Percentiles rank a stretch among this genome's conserved stretches.
Evolutionary conservation across 2,113 vertebrate species (phyloP).

Genomic region (Siphamia tubifer): DNA sequence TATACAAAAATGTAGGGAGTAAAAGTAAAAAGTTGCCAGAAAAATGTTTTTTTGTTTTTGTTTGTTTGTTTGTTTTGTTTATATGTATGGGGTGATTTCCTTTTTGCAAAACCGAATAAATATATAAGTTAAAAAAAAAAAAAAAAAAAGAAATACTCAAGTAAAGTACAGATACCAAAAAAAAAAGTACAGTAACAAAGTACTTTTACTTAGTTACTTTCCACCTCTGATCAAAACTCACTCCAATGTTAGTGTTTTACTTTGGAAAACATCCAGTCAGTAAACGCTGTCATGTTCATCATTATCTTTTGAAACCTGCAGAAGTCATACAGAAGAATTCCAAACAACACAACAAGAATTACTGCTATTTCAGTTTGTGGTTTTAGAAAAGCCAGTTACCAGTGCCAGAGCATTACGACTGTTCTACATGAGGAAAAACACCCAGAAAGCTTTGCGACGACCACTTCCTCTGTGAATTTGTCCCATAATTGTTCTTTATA

Average conservation of each 20-base stretch:
- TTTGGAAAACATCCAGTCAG: neutral
- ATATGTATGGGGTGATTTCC: too few species aligned
- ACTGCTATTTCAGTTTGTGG: constrained; percentile 32
- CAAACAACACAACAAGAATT: neutral
- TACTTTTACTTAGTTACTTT: too few species aligned
- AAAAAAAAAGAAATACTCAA: too few species aligned
- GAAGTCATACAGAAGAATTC: neutral
- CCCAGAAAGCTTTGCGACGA: neutral
- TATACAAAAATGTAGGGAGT: too few species aligned
- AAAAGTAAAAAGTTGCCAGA: too few species aligned
- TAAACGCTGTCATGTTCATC: neutral
- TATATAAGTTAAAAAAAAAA: too few species aligned
- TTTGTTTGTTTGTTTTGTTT: too few species aligned
- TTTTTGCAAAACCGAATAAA: too few species aligned
- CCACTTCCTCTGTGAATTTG: neutral
- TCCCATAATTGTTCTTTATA: neutral
- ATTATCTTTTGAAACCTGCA: neutral
- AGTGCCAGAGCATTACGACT: neutral
- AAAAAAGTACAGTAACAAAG: too few species aligned
- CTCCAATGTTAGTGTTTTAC: neutral
- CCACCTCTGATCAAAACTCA: too few species aligned
- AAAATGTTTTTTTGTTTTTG: too few species aligned
- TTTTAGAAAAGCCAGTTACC: constrained; percentile 9
- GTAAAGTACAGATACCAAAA: too few species aligned
- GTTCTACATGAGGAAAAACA: constrained; percentile 19